phyloP scores from a whole-genome alignment of 1,140 invertebrate genomes.

The Musca domestica region DNA sequence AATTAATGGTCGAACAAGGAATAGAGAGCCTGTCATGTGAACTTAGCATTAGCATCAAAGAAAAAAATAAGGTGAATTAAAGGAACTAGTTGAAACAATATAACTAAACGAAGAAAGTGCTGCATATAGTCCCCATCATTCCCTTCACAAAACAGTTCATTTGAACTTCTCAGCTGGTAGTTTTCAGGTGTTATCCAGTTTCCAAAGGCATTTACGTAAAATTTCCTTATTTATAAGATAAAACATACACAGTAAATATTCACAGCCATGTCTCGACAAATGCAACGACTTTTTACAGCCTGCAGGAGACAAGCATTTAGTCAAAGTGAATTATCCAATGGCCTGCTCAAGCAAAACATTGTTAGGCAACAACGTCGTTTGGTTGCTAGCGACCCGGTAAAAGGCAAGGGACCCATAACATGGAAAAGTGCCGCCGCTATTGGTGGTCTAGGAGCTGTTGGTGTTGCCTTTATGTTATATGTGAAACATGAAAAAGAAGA shows the following conservation, averaged over 20 bases:
- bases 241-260: background rate
- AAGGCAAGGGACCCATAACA: constrained; percentile 65
- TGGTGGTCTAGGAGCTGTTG: constrained; percentile 61
- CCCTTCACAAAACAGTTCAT: no score
- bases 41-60: no score
- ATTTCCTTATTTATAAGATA: constrained; percentile 1
- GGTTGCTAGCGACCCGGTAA: constrained; percentile 37
- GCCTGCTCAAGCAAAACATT: background rate
- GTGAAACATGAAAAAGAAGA: constrained; percentile 73
- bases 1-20: no score
- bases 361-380: constrained; percentile 27
- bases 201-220: constrained; percentile 14
- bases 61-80: no score
- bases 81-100: no score
- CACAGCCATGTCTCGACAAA: constrained; percentile 36
- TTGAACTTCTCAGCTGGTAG: no score
- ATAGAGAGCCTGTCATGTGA: no score
- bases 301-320: constrained; percentile 22
- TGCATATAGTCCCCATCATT: no score
- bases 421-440: constrained; percentile 73
- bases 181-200: background rate
- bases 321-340: background rate
- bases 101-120: no score
- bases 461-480: constrained; percentile 74
- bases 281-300: constrained; percentile 39